Conservation (phyloP, 2,888 invertebrate species). For the Heliconius ethilla region DNA sequence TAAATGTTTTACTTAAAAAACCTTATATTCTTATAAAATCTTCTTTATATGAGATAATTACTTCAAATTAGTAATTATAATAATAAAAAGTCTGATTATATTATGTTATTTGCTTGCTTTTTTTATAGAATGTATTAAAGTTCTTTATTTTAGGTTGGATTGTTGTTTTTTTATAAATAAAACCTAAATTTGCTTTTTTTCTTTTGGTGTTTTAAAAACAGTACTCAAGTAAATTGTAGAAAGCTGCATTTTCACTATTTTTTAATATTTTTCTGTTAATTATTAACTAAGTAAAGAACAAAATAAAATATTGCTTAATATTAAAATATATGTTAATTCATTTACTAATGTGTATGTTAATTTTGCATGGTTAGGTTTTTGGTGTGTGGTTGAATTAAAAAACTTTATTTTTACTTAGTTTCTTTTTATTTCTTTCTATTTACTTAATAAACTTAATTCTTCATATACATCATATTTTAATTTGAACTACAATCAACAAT, state of each 20-base stretch:
- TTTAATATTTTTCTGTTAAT: neutral
- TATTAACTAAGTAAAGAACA: neutral
- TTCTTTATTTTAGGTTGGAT: constrained; percentile 5
- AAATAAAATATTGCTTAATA: constrained; percentile 6
- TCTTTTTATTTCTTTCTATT: neutral
- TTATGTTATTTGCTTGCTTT: constrained; percentile 26
- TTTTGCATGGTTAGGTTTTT: constrained; percentile 8
- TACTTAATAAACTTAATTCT: neutral
- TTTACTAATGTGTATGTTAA: neutral
- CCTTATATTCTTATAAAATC: neutral
- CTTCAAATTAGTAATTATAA: constrained; percentile 15
- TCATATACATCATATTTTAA: neutral
- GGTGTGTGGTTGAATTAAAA: constrained; percentile 34
- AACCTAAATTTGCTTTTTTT: neutral
- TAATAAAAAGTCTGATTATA: constrained; percentile 33
- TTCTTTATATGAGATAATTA: constrained; percentile 7
- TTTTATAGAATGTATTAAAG: constrained; percentile 18
- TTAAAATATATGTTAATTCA: neutral
- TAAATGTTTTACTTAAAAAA: neutral
- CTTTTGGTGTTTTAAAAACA: neutral
- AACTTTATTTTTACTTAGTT: constrained; percentile 15
- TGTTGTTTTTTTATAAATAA: neutral
- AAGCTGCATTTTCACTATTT: neutral
- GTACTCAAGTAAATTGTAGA: neutral
- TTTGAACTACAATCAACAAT: neutral